A percentile compares a stretch with the other conserved stretches of the same genome.
phyloP scores from a whole-genome alignment of 2,888 invertebrate genomes.

The Neoitamus cyanurus region DNA sequence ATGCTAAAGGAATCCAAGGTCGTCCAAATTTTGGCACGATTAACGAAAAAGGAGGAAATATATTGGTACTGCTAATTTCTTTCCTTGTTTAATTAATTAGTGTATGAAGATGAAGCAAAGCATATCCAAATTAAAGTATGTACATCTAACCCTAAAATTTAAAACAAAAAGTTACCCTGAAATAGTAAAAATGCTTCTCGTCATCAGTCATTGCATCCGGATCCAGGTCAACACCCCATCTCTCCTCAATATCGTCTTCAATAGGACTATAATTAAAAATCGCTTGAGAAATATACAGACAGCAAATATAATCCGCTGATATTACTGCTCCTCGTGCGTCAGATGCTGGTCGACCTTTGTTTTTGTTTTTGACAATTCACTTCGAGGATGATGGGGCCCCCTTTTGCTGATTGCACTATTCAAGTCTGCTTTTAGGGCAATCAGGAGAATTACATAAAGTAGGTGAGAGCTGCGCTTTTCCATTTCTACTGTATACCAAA shows the following conservation, averaged over 20 bases:
- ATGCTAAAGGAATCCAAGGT: too few relatives aligned
- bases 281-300: neutral
- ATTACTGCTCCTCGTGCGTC: slow-evolving; percentile 80
- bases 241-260: slow-evolving; percentile 78
- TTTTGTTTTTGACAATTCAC: slow-evolving; percentile 63
- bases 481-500: neutral
- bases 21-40: too few relatives aligned
- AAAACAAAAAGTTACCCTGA: slow-evolving; percentile 59
- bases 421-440: neutral
- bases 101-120: too few relatives aligned
- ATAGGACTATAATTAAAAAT: slow-evolving; percentile 73
- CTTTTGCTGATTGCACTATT: slow-evolving; percentile 60
- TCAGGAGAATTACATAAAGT: neutral
- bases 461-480: neutral
- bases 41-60: too few relatives aligned
- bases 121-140: too few relatives aligned
- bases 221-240: slow-evolving; percentile 71
- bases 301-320: slow-evolving; percentile 37
- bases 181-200: slow-evolving; percentile 70
- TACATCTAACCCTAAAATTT: neutral
- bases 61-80: too few relatives aligned
- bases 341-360: slow-evolving; percentile 74
- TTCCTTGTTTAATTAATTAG: too few relatives aligned
- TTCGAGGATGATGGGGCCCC: slow-evolving; percentile 77
- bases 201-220: slow-evolving; percentile 83